Conservation (phyloP, 2,888 invertebrate genomes). For the Troides helena region DNA sequence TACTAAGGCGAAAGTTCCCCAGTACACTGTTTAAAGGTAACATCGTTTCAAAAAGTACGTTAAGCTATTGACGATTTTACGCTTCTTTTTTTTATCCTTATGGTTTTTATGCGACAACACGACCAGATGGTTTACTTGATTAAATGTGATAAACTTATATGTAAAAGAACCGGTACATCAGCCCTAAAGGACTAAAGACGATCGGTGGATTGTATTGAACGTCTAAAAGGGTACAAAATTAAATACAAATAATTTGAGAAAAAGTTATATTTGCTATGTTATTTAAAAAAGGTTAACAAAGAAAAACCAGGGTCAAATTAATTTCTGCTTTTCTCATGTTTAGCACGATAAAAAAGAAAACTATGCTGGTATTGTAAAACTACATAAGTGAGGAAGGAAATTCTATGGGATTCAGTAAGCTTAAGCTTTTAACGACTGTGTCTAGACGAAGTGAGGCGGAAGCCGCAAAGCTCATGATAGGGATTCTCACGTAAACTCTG, state of each 20-base stretch:
- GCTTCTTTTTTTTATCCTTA: neutral
- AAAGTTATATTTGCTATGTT: no score
- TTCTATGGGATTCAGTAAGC: conserved; percentile 11
- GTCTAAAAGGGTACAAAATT: no score
- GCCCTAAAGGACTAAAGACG: no score
- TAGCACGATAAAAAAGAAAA: neutral
- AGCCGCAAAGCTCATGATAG: conserved; percentile 36
- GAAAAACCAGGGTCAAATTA: no score
- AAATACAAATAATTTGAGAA: no score
- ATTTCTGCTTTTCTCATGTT: no score
- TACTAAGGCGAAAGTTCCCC: conserved; percentile 13
- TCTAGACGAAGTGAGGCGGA: conserved; percentile 37
- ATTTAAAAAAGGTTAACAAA: no score
- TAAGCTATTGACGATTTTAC: neutral
- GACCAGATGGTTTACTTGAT: neutral
- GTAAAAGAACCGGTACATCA: no score
- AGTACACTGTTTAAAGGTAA: conserved; percentile 15
- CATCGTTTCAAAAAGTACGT: neutral
- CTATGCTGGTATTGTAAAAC: neutral
- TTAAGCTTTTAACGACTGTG: conserved; percentile 25
- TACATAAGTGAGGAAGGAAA: conserved; percentile 9
- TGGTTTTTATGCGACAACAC: neutral
- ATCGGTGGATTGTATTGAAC: no score
- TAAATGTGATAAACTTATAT: neutral
- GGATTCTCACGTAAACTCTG: conserved; percentile 32